Base-by-base conservation (phyloP, 2,797 vertebrate genomes). In the Lemur catta region DNA sequence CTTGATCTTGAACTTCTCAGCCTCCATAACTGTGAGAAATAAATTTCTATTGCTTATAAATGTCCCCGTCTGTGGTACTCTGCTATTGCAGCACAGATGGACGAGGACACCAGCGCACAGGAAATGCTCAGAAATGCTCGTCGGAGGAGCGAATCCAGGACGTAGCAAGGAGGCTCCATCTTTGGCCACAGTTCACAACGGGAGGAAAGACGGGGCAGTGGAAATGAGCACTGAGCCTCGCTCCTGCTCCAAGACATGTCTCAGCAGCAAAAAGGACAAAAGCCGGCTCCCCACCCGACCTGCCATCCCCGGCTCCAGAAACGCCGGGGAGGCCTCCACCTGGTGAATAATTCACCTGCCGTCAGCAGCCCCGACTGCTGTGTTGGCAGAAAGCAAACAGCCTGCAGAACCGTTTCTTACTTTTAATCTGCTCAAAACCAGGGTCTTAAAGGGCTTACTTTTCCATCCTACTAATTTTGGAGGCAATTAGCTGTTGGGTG, bases 391-490 rank as follows among this genome's bases (percentile, higher is more conserved):
- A 96, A 94, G 24, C 65, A 52, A 93, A 35, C 50, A 87, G 43
- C 74, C 84, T 2, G 67, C 0, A 0, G 90, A 79, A n/a, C 20
- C 2, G 0, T n/a, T 30, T 55, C 43, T 75, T 76, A 81, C 43
- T 89, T 94, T 94, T 79, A 80, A 94, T 52, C 65, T 78, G 74
- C 69, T 89, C 81, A 38, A 84, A 89, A 46, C 59, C 41, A 41
- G 46, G n/a, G 8, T 79, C 94, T 85, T 81, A 10, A 75, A 86
- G 59, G 7, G 2, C 78, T 26, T 72, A 20, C 28, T 50, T 76
- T 88, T 61, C 75, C 63, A 78, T 65, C 55, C 88, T 33, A 18
- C 86, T 89, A 93, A 92, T 55, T 75, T 63, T 7, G 57, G 81
- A 82, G 89, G 89, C 88, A 84, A 80, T 81, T 96, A 3, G 41